A percentile compares a stretch with the other conserved stretches of the same genome.
Evolutionary conservation across 1,140 invertebrate species (phyloP).

Genomic region (Bactericera cockerelli): DNA sequence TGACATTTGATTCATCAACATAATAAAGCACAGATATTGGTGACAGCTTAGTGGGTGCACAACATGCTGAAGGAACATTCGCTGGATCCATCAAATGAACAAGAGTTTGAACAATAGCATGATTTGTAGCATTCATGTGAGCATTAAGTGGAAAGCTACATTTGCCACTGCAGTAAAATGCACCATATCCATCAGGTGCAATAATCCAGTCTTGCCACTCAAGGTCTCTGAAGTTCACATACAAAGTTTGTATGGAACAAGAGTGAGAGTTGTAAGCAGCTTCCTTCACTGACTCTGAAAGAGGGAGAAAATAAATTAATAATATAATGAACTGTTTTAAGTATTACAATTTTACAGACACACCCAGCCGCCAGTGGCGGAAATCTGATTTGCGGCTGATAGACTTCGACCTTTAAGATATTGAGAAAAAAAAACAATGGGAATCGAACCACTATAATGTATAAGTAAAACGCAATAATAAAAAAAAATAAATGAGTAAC

Average conservation of each 20-base stretch:
- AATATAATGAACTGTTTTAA: no score
- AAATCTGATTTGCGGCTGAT: no score
- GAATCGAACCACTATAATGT: no score
- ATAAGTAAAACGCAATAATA: no score
- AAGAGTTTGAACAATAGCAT: slow-evolving; percentile 87
- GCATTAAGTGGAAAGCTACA: slow-evolving; percentile 83
- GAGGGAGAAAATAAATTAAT: no score
- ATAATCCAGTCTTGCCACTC: slow-evolving; percentile 94
- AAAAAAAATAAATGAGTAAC: no score
- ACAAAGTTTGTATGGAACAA: slow-evolving; percentile 76
- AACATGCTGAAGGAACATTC: slow-evolving; percentile 74
- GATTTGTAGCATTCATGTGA: slow-evolving; percentile 90
- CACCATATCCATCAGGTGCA: slow-evolving; percentile 83
- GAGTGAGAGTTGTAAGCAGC: slow-evolving; percentile 4
- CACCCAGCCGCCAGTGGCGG: no score
- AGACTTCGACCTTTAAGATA: no score
- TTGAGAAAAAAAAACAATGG: no score
- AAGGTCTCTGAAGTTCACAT: slow-evolving; percentile 78
- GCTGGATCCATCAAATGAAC: slow-evolving; percentile 70
- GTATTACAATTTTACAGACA: no score
- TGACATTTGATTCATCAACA: slow-evolving; percentile 74
- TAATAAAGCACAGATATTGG: slow-evolving; percentile 81
- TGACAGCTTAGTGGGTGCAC: slow-evolving; percentile 78
- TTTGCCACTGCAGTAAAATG: slow-evolving; percentile 84
- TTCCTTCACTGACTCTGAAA: slow-evolving; percentile 1